These are phyloP conservation scores for Lutjanus campechanus DNA, from an alignment of 2,797 vertebrate species.

Conservation along the genomic window DNA sequence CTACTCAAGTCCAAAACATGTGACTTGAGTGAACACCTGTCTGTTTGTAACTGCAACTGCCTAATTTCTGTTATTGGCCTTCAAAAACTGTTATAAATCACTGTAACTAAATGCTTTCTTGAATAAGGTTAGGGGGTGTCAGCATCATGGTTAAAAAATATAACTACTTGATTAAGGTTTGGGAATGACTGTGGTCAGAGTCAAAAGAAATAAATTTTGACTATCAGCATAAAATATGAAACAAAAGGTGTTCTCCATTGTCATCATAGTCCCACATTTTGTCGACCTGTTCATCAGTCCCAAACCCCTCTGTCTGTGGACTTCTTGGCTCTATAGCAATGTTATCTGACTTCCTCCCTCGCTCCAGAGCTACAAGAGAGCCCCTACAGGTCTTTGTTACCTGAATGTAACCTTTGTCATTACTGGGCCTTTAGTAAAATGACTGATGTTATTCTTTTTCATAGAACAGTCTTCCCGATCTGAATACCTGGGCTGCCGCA, in stretches of 20 bases:
- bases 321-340: too few relatives aligned
- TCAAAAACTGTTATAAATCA: background rate
- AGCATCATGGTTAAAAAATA: background rate
- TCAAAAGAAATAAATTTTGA: background rate
- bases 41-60: background rate
- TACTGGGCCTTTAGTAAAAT: background rate
- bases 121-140: background rate
- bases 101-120: background rate
- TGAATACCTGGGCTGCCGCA: slow-evolving; percentile 8
- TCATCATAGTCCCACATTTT: too few relatives aligned
- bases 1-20: too few relatives aligned
- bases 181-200: background rate
- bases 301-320: too few relatives aligned
- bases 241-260: background rate
- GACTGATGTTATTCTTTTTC: background rate
- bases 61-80: background rate
- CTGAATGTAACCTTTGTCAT: background rate
- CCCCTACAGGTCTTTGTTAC: background rate
- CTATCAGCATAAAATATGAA: background rate
- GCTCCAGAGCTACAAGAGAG: background rate
- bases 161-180: background rate
- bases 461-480: background rate
- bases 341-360: background rate
- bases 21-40: too few relatives aligned
- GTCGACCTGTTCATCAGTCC: too few relatives aligned